Base-by-base conservation (phyloP, 64 coral and sea anemone genomes). In the Porites australiensis region DNA sequence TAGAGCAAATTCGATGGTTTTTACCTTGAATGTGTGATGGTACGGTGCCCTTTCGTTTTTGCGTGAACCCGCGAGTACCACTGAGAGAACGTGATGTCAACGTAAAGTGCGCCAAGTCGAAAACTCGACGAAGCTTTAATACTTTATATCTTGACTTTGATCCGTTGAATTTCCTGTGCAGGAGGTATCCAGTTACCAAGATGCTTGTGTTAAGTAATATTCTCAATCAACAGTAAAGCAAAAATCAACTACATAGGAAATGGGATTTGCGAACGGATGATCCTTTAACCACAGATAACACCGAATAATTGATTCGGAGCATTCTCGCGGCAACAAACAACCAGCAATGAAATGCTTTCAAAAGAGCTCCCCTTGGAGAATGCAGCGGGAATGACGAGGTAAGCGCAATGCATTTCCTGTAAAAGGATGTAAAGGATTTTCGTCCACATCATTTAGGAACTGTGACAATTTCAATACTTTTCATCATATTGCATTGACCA, bases 381-480 rank as follows among this genome's bases (percentile, higher is more conserved):
- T 45, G 16, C 1, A 44, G 73, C 16, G 44, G 14, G 4, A 76
- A 5, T 12, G 48, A 76, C 73, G 16, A 51, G 46, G 73, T 51
- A 19, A 15, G 43, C 18, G 44, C 60, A n/a, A 6, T 50, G 65
- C 81, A 69, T 84, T 84, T 84, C 81, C 81, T 84, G 81, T 84
- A 47, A n/a, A 84, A 64, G 62, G 81, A 84, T 84, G 13, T 69
- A 2, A 46, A 15, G 63, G 43, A 16, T 83, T 84, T 84, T 84
- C 81, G 81, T 84, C 61, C 67, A 84, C 81, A 64, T 51, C 81
- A 84, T 68, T 46, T 84, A 48, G 64, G 44, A 45, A 51, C 81
- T 68, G 44, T 64, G 81, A 84, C 81, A 52, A 84, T 67, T 84
- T 84, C 50, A 84, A 21, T 68, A 84, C 51, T 84, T 84, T 84